A percentile compares a stretch with the other conserved stretches of the same genome.
Evolutionary conservation across 2,888 invertebrate species (phyloP).

Genomic region (Dolichomitus sp.): DNA sequence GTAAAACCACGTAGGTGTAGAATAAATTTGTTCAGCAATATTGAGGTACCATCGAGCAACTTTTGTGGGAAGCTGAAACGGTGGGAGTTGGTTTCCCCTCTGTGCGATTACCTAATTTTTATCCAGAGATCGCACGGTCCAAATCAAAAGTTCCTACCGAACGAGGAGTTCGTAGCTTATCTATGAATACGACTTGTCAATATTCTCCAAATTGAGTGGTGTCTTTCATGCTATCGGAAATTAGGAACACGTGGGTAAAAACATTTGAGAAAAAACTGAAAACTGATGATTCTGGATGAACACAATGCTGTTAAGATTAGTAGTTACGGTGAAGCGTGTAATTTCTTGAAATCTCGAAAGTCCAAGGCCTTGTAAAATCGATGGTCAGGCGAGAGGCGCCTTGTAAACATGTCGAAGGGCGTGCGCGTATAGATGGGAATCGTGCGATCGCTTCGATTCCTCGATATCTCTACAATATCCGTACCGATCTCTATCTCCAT

Average conservation of each 20-base stretch:
- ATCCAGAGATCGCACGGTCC: background rate
- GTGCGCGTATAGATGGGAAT: background rate
- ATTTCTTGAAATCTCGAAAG: constrained; percentile 39
- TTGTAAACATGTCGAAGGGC: constrained; percentile 28
- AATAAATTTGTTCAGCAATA: no score
- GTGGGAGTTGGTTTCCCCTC: background rate
- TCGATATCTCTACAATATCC: background rate
- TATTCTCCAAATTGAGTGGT: no score
- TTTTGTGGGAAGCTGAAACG: background rate
- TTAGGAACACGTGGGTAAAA: no score
- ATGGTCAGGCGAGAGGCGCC: background rate
- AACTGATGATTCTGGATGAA: background rate
- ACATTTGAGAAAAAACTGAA: background rate
- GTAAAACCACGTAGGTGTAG: no score
- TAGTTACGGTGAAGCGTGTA: constrained; percentile 1
- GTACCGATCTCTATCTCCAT: background rate
- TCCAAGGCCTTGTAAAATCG: constrained; percentile 27
- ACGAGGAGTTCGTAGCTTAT: background rate
- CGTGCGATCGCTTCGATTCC: background rate
- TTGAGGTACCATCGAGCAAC: background rate
- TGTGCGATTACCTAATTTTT: background rate
- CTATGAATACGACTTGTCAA: no score
- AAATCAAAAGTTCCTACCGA: background rate
- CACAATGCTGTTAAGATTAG: background rate
- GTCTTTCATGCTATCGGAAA: no score